A percentile compares a stretch with the other conserved stretches of the same genome.
Evolutionary conservation across 1,140 invertebrate genomes (phyloP).

Genomic region (Cylas formicarius): DNA sequence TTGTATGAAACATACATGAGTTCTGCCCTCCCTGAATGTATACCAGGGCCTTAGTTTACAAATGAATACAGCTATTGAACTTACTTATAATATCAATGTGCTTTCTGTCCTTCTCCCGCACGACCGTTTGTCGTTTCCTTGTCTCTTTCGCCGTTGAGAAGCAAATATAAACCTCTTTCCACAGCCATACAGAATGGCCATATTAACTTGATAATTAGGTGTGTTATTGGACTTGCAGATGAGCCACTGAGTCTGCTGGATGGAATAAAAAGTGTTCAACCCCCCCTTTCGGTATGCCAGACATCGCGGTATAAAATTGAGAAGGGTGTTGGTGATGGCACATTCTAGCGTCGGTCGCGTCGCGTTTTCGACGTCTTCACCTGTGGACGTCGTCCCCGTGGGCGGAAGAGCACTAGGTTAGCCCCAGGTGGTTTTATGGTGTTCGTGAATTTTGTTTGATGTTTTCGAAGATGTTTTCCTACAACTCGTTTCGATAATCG

Average conservation of each 20-base stretch:
- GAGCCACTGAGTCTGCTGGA: slow-evolving; percentile 48
- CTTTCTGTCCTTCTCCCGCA: slow-evolving; percentile 37
- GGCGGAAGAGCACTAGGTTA: slow-evolving; percentile 10
- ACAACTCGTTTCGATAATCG: no score
- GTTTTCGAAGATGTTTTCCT: no score
- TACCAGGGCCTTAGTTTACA: slow-evolving; percentile 53
- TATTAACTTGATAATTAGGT: slow-evolving; percentile 86
- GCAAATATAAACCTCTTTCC: slow-evolving; percentile 43
- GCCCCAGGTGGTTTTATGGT: slow-evolving; percentile 16
- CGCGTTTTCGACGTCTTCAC: slow-evolving; percentile 21
- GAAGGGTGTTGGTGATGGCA: slow-evolving; percentile 39
- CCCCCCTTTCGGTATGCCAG: slow-evolving; percentile 38
- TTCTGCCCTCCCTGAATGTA: slow-evolving; percentile 41
- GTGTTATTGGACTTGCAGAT: slow-evolving; percentile 85
- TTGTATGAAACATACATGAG: slow-evolving; percentile 45
- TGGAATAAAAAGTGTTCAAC: slow-evolving; percentile 44
- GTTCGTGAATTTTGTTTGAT: neutral
- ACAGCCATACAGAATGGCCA: slow-evolving; percentile 57
- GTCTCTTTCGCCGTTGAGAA: slow-evolving; percentile 32
- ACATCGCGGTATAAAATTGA: slow-evolving; percentile 42
- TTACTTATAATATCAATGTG: slow-evolving; percentile 69
- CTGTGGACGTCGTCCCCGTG: slow-evolving; percentile 13
- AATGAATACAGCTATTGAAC: slow-evolving; percentile 68
- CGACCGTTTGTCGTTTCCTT: slow-evolving; percentile 20
- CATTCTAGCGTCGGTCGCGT: slow-evolving; percentile 40